Evolutionary conservation across 2,888 invertebrate genomes (phyloP), one percentile per base, ranked within the genome.

Genomic region (Pelosia muscerda): DNA sequence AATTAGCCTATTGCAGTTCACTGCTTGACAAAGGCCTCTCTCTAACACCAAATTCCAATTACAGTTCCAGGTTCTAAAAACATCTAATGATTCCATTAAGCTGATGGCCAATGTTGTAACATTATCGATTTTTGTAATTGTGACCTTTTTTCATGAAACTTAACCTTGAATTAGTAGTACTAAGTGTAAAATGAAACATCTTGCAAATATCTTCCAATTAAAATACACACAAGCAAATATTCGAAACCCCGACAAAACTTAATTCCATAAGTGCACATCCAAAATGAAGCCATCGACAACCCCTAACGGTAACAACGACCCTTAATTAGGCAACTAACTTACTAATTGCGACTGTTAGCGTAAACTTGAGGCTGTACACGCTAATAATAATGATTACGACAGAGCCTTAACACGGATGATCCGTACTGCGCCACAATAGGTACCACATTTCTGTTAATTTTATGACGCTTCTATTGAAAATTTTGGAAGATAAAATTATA

Each of bases 321-420:
- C 49, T 56, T 79, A 81, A 79, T 79, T 76, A 72, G 60, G 26
- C 66, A 69, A 66, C 66, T 64, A 55, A 63, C 62, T 65, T 63
- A 59, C 79, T 79, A 79, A 78, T 81, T 79, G 79, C 67, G 26
- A 42, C 38, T 69, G 65, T 69, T 65, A 54, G 63, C 64, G 64
- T 60, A 49, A 79, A 81, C 65, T 81, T 79, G 65, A 60, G 62
- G 74, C 58, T 58, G 70, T 79, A 76, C 38, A 26, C 26, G 22
- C 65, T 31, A 59, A 63, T 53, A 71, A 81, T 79, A 71, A 76
- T 67, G 60, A 60, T 74, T 71, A 68, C 65, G 65, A 54, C 38
- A 65, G 68, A 74, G 70, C 72, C 69, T 69, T 71, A 68, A 67
- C 42, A 69, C 54, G 49, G 57, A 9, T 42, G 31, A 63, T 42